These are phyloP conservation scores for Danio rerio DNA, from an alignment of 2,113 vertebrate species.

Conservation along the genomic window DNA sequence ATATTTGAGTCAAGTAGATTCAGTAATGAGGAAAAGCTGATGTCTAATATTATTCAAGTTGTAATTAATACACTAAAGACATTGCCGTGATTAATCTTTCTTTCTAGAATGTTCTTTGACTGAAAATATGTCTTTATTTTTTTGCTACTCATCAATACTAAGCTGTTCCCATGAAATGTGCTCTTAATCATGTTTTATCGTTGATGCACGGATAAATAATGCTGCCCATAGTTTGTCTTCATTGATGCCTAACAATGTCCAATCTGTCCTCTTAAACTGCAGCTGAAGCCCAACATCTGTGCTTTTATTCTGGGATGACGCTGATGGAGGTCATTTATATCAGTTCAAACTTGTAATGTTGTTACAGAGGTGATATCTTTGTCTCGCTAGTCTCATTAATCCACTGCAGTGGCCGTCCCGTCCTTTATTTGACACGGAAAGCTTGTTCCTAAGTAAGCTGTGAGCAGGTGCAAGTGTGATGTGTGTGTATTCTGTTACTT, in stretches of 20 bases:
- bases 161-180: background rate
- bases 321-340: conserved; percentile 48
- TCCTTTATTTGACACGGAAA: conserved; percentile 7
- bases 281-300: conserved; percentile 48
- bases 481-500: too few relatives aligned
- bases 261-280: conserved; percentile 31
- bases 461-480: background rate
- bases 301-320: conserved; percentile 27
- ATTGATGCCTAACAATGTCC: conserved; percentile 27
- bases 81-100: too few relatives aligned
- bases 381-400: conserved; percentile 23
- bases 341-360: conserved; percentile 32
- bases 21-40: too few relatives aligned
- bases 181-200: background rate
- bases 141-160: too few relatives aligned
- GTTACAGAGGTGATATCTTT: conserved; percentile 10
- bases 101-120: too few relatives aligned
- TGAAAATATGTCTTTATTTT: too few relatives aligned
- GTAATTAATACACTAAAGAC: too few relatives aligned
- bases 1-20: too few relatives aligned
- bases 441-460: background rate
- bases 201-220: conserved; percentile 20
- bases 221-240: background rate
- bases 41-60: too few relatives aligned
- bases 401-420: background rate